Percentiles rank a stretch among this genome's conserved stretches.
Evolutionary conservation across 1,140 invertebrate species (phyloP).

Genomic region (Acyrthosiphon pisum): DNA sequence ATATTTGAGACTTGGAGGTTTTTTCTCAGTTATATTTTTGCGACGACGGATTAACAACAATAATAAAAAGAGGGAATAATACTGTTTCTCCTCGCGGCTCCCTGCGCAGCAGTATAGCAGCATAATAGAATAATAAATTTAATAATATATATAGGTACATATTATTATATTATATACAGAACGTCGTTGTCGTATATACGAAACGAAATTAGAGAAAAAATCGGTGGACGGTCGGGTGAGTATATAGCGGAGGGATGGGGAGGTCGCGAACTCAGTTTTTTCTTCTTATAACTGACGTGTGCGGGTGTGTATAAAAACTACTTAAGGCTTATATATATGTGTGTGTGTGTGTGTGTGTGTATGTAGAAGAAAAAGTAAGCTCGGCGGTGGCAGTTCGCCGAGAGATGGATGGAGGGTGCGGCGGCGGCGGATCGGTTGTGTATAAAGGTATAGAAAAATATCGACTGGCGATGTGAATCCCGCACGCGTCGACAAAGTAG

Average conservation of each 20-base stretch:
- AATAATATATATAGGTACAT: neutral
- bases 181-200: neutral
- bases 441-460: conserved; percentile 44
- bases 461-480: conserved; percentile 51
- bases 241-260: neutral
- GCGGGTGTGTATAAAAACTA: conserved; percentile 38
- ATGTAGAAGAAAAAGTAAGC: neutral
- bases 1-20: neutral
- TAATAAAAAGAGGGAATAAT: neutral
- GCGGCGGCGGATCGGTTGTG: neutral
- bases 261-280: conserved; percentile 38
- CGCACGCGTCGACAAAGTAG: conserved; percentile 51
- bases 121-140: conserved; percentile 11
- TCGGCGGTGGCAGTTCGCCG: neutral
- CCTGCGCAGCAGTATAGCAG: neutral
- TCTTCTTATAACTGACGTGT: neutral
- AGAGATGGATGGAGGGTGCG: neutral
- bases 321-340: neutral
- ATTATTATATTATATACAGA: neutral
- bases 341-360: too few relatives aligned
- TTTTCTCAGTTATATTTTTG: neutral
- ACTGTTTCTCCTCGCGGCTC: neutral
- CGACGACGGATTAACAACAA: neutral
- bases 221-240: neutral
- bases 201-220: conserved; percentile 11